These are phyloP conservation scores for Porites cylindrica DNA, from an alignment of 92 coral and sea anemone genomes.

Conservation along the genomic window DNA sequence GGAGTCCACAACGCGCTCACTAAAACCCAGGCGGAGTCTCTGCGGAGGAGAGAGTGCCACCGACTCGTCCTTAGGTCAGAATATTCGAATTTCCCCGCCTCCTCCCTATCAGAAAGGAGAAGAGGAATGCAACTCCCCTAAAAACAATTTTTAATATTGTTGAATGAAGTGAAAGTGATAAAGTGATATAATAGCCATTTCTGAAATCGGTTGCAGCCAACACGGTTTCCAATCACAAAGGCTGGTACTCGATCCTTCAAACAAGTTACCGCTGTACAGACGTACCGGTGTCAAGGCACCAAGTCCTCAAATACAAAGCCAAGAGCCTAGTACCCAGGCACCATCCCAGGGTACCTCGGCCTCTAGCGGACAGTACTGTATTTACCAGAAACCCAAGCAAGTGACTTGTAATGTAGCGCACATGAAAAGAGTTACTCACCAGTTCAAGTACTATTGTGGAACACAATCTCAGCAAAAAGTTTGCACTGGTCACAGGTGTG, in stretches of 20 bases:
- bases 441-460: slow-evolving; percentile 75
- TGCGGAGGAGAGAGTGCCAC: too few species aligned
- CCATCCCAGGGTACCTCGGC: slow-evolving; percentile 20
- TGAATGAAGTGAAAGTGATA: too few species aligned
- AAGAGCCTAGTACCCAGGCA: slow-evolving; percentile 21
- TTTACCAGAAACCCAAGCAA: too few species aligned
- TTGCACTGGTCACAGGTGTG: too few species aligned
- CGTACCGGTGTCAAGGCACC: slow-evolving; percentile 37
- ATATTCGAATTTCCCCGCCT: too few species aligned
- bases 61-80: too few species aligned
- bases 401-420: slow-evolving; percentile 83
- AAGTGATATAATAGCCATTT: not conserved
- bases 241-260: slow-evolving; percentile 32
- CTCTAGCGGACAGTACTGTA: slow-evolving; percentile 69
- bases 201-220: not conserved
- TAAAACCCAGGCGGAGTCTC: too few species aligned
- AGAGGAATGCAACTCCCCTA: too few species aligned
- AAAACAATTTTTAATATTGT: too few species aligned
- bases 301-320: slow-evolving; percentile 26
- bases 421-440: slow-evolving; percentile 66
- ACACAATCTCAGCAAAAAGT: too few species aligned
- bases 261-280: slow-evolving; percentile 47
- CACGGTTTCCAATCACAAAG: not conserved
- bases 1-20: too few species aligned
- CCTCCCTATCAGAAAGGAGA: too few species aligned